A percentile compares a stretch with the other conserved stretches of the same genome.
These are phyloP conservation scores for Falco biarmicus DNA, from an alignment of 2,797 vertebrate genomes.

Conservation along the genomic window DNA sequence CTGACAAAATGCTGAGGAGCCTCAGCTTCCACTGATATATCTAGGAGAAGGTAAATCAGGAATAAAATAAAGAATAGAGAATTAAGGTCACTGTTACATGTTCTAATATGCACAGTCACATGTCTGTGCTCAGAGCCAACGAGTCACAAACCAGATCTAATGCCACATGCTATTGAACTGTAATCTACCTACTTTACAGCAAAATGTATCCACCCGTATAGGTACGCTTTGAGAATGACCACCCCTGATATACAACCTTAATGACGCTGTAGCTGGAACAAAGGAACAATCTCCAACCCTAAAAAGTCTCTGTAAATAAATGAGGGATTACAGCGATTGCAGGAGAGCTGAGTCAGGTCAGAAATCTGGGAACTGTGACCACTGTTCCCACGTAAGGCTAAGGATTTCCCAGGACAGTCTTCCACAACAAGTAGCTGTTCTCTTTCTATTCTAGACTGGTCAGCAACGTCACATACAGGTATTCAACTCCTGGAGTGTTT, in stretches of 20 bases:
- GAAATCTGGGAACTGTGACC: background rate
- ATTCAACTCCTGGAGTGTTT: constrained; percentile 83
- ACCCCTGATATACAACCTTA: background rate
- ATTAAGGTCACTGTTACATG: background rate
- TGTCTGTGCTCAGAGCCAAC: background rate
- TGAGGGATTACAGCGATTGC: background rate
- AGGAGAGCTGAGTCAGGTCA: background rate
- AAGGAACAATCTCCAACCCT: background rate
- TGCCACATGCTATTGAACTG: background rate
- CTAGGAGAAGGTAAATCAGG: background rate
- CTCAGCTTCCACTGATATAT: background rate
- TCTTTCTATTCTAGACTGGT: constrained; percentile 27
- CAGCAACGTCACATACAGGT: constrained; percentile 85
- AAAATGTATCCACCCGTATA: background rate
- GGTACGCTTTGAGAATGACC: background rate
- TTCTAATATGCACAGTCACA: background rate
- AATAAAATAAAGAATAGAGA: background rate
- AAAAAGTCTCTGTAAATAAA: background rate
- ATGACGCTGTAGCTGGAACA: background rate
- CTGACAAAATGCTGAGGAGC: background rate
- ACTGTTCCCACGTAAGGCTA: accelerated
- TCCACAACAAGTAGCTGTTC: background rate
- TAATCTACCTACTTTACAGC: background rate
- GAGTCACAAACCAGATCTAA: background rate
- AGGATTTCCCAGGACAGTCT: background rate